A percentile compares a stretch with the other conserved stretches of the same genome.
phyloP scores from a whole-genome alignment of 2,888 invertebrate genomes.

The Cheilosia impressa region DNA sequence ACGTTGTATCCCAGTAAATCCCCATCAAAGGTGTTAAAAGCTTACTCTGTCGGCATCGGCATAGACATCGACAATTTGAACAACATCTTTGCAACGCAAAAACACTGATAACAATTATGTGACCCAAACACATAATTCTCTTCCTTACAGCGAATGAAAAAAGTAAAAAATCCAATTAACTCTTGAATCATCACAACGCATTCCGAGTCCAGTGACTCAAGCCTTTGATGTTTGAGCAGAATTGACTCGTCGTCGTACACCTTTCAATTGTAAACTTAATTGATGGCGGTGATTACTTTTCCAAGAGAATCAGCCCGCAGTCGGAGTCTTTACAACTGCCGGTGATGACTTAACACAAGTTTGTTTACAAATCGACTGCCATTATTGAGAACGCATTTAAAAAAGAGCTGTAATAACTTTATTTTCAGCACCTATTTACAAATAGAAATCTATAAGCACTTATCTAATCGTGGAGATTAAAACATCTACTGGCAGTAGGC shows the following conservation, averaged over 20 bases:
- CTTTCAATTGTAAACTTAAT: constrained; percentile 14
- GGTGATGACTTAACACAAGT: background rate
- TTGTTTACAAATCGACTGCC: no score
- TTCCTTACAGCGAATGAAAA: no score
- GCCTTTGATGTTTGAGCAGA: constrained; percentile 7
- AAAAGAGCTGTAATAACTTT: background rate
- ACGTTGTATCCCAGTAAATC: no score
- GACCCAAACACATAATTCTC: constrained; percentile 5
- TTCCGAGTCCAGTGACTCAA: constrained; percentile 7
- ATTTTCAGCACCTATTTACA: background rate
- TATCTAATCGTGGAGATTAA: constrained; percentile 13
- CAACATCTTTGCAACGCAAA: constrained; percentile 3
- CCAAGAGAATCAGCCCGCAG: background rate
- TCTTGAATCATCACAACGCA: constrained; percentile 9
- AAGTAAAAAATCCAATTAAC: background rate
- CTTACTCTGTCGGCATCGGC: background rate
- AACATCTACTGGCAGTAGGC: background rate
- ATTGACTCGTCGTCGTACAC: constrained; percentile 1
- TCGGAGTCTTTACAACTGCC: background rate
- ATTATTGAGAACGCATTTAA: no score
- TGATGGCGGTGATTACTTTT: constrained; percentile 20
- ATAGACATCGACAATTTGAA: no score
- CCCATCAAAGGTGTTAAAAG: no score
- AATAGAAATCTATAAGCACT: constrained; percentile 2
- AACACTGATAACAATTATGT: constrained; percentile 21